These are phyloP conservation scores for Himalopsyche kuldschensis DNA, from an alignment of 2,888 invertebrate genomes.

Conservation along the genomic window DNA sequence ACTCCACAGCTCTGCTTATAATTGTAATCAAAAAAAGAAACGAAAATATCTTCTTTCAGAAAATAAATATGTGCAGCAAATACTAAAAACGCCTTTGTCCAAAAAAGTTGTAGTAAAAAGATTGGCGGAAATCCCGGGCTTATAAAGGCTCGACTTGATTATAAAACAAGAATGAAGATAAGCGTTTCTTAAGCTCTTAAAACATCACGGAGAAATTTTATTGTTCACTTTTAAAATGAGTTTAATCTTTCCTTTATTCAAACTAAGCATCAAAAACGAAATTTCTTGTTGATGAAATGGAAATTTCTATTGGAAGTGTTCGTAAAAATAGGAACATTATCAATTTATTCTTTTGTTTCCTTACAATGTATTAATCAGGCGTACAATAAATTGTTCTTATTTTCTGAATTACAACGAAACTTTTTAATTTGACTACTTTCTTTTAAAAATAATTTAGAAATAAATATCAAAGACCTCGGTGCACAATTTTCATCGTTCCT, in stretches of 20 bases:
- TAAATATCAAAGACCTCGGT: too few relatives aligned
- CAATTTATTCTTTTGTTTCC: too few relatives aligned
- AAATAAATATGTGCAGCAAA: not conserved
- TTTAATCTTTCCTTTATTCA: not conserved
- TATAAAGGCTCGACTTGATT: not conserved
- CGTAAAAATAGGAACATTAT: too few relatives aligned
- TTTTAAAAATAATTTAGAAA: too few relatives aligned
- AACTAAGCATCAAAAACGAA: not conserved
- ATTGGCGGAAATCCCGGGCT: not conserved
- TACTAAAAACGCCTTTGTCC: not conserved
- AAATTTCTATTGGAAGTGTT: not conserved
- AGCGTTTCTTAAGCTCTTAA: not conserved
- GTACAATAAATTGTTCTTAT: too few relatives aligned
- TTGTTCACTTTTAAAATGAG: not conserved
- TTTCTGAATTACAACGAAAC: too few relatives aligned
- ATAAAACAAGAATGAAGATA: not conserved
- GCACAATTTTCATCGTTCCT: too few relatives aligned
- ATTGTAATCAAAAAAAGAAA: not conserved
- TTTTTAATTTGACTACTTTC: too few relatives aligned
- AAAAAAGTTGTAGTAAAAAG: not conserved
- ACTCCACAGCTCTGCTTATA: too few relatives aligned
- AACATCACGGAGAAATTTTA: not conserved
- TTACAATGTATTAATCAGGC: too few relatives aligned
- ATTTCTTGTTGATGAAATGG: not conserved
- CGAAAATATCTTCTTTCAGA: not conserved